Base-by-base conservation (phyloP, 1,140 invertebrate species). In the Aphelinus atriplicis region DNA sequence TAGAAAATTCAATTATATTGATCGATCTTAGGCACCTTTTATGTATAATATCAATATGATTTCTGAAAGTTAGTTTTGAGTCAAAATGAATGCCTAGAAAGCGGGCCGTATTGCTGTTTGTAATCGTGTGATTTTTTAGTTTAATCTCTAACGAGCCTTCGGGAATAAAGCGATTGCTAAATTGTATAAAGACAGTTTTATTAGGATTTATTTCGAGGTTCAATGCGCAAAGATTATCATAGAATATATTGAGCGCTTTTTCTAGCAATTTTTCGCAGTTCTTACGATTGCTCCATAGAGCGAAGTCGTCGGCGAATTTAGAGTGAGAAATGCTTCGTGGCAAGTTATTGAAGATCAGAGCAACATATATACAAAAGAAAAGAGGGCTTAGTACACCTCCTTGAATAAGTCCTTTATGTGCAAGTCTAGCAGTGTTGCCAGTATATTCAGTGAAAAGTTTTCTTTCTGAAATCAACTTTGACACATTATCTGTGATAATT, bases 231-330 rank as follows among this genome's bases (percentile, higher is more conserved):
- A 53, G 9, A 9, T 53, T 53, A 53, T 53, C 51, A 9, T 53
- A 53, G 4, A 53, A 6, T 53, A 53, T 6, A 53, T 53, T 53
- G 4, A 53, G 4, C 4, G 51, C 51, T 53, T 53, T 53, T 53
- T 53, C 51, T 53, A 53, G 51, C 9, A 53, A 53, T 6, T 53
- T 53, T 53, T 53, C 9, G 9, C 51, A 53, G 9, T 53, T 53
- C 9, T 53, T 53, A 9, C 51, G 51, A 48, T 48, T 61, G n/a
- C 10, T 45, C 6, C 26, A 60, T 48, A 76, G 2, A 46, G 77
- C 72, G 43, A 75, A 78, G 51, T 80, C 80, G 63, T 80, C 78
- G 0, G 78, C 71, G 50, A 76, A 80, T 57, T 67, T 51, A 43
- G 71, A 70, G 6, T 73, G 53, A 42, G 5, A 42, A 7, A 78